phyloP scores from a whole-genome alignment of 2,797 vertebrate genomes.

The Momotus momota region DNA sequence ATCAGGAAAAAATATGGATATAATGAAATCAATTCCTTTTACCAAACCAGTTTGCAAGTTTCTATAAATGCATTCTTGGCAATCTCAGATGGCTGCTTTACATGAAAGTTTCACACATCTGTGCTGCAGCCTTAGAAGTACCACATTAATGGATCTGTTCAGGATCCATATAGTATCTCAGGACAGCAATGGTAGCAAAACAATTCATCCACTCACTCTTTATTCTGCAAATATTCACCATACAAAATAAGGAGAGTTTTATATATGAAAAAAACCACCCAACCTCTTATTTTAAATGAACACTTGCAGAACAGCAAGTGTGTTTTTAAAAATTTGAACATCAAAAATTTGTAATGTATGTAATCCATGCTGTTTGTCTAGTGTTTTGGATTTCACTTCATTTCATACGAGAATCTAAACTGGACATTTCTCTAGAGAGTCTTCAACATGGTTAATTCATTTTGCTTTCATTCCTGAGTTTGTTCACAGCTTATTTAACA shows the following conservation, averaged over 20 bases:
- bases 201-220: not conserved
- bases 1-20: not conserved
- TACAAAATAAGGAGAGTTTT: not conserved
- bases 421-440: not conserved
- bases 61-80: not conserved
- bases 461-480: not conserved
- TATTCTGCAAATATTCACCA: not conserved
- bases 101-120: not conserved
- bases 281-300: not conserved
- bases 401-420: not conserved
- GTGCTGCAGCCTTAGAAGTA: constrained; percentile 7
- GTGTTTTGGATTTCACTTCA: not conserved
- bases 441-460: not conserved
- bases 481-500: not conserved
- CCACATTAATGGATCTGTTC: not conserved
- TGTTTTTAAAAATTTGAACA: not conserved
- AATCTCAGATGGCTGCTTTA: not conserved
- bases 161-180: not conserved
- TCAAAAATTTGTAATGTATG: not conserved
- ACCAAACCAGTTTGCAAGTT: not conserved
- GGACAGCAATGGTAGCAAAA: not conserved
- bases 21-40: not conserved
- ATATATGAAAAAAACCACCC: rapidly evolving
- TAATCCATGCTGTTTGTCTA: not conserved
- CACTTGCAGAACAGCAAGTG: not conserved